Evolutionary conservation across 2,113 vertebrate genomes (phyloP).

Genomic region (Psammodynastes pulverulentus): DNA sequence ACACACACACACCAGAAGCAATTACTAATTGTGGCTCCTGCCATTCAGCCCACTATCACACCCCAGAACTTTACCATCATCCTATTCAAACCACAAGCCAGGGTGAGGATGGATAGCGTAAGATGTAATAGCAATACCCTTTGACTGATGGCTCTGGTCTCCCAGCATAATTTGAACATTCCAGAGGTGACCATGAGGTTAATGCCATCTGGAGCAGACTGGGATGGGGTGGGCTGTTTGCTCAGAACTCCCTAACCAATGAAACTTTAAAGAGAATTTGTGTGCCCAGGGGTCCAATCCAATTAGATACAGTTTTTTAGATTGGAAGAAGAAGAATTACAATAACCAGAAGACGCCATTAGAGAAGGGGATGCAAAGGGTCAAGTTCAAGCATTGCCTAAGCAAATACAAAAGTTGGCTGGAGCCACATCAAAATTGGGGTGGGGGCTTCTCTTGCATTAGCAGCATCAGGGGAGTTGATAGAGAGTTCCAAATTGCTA

Average conservation of each 20-base stretch:
- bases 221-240: not conserved
- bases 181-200: not conserved
- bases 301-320: slow-evolving; percentile 22
- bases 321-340: not conserved
- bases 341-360: not conserved
- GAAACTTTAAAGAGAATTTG: not conserved
- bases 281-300: not conserved
- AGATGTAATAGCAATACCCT: not conserved
- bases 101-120: not conserved
- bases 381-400: slow-evolving; percentile 12
- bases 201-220: not conserved
- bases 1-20: slow-evolving; percentile 5
- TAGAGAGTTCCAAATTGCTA: not conserved
- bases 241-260: not conserved
- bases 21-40: not conserved
- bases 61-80: not conserved
- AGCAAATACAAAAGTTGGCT: not conserved
- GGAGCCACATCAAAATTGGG: not conserved
- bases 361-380: not conserved
- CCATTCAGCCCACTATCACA: not conserved
- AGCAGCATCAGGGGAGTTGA: not conserved
- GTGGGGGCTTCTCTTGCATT: not conserved
- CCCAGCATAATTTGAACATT: accelerated
- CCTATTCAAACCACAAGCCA: accelerated
- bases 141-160: not conserved